These are phyloP conservation scores for Rhagologus leucostigma DNA, from an alignment of 2,113 vertebrate species.

Conservation along the genomic window DNA sequence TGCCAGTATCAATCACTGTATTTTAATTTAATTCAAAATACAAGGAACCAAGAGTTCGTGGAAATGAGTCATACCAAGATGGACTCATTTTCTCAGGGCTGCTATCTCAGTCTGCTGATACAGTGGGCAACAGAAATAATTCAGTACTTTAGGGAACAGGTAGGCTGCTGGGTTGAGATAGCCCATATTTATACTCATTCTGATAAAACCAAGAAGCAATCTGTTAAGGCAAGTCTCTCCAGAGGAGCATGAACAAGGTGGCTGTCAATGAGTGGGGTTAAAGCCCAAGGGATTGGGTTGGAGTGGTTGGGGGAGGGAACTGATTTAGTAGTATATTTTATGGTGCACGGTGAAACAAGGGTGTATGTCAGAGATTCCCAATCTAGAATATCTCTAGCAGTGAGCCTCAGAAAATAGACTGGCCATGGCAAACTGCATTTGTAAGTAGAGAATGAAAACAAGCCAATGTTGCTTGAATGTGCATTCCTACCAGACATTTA, in stretches of 20 bases:
- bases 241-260: not conserved
- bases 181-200: not conserved
- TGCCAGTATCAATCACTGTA: constrained; percentile 17
- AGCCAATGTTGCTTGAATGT: not conserved
- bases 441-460: not conserved
- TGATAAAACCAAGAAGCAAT: constrained; percentile 1
- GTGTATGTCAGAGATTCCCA: not conserved
- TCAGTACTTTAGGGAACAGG: not conserved
- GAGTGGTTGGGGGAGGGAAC: not conserved
- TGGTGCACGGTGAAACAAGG: not conserved
- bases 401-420: not conserved
- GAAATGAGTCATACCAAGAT: not conserved
- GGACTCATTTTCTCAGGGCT: not conserved
- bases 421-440: not conserved
- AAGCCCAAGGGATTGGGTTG: not conserved
- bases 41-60: not conserved
- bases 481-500: not conserved
- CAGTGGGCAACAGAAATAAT: not conserved
- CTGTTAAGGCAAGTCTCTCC: not conserved
- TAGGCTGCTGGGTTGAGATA: not conserved
- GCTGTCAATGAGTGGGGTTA: not conserved
- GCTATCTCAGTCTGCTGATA: not conserved
- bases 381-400: not conserved
- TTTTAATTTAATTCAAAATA: constrained; percentile 56
- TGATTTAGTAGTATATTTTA: not conserved